Evolutionary conservation across 2,113 vertebrate species (phyloP), one percentile per base, ranked within the genome.

Genomic region (Callocephalon fimbriatum): DNA sequence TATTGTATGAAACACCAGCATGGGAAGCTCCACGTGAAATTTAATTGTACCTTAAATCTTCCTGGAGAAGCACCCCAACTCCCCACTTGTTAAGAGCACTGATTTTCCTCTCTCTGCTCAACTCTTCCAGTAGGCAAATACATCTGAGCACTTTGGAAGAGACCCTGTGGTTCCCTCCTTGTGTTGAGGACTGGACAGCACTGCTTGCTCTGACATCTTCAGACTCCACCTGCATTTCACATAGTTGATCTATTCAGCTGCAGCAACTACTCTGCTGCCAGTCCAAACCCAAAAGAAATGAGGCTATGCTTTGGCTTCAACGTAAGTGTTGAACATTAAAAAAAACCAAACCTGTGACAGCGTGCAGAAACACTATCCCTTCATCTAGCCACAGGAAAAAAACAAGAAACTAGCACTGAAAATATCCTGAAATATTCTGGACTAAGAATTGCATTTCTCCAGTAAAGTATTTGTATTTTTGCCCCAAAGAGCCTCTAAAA

Each of bases 131-230:
- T 2, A 45, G 37, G 71, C 40, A 76, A 82, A 87, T 7, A 35
- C 1, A 47, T 31, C 35, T 31, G 38, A 63, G 47, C 2, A 67
- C 48, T 15, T 65, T 31, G 10, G 48, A 53, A 59, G 29, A 47
- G 35, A 72, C 77, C 10, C n/a, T 17, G 54, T 2, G 37, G 42
- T 12, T 70, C 78, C 84, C 27, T 29, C 54, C 54, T 58, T 23
- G 32, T 35, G 32, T 23, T 0, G 2, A 66, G 86, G n/a, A n/a
- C 27, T 9, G 0, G 1, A n/a, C 77, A 19, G 40, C 8, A 3
- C n/a, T 0, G 8, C 77, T 73, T 16, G 29, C 65, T 82, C 31
- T 25, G 47, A 67, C 59, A 3, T 2, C 14, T 27, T 51, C 53
- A 5, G 12, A 20, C 75, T 66, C 75, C 70, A 67, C 86, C 75